Evolutionary conservation across 2,797 vertebrate species (phyloP).

Genomic region (Salmo trutta): DNA sequence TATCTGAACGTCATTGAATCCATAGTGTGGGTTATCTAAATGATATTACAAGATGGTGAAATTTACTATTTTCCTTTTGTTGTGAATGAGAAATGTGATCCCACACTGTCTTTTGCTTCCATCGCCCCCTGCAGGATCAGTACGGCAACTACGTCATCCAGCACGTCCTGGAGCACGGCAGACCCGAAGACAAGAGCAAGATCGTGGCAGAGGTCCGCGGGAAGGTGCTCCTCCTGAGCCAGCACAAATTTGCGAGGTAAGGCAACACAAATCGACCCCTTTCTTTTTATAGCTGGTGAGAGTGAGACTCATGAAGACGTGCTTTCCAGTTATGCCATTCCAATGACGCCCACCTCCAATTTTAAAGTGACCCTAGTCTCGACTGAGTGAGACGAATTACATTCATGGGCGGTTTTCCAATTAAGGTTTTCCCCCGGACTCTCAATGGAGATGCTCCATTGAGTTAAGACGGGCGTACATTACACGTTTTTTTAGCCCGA

Average conservation of each 20-base stretch:
- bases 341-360: too few relatives aligned
- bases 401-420: too few relatives aligned
- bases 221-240: constrained; percentile 94
- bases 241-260: constrained; percentile 99
- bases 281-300: neutral
- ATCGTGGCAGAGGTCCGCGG: constrained; percentile 96
- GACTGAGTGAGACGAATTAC: too few relatives aligned
- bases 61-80: neutral
- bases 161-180: constrained; percentile 94
- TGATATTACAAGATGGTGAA: neutral
- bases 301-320: neutral
- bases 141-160: constrained; percentile 99
- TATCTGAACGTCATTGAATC: too few relatives aligned
- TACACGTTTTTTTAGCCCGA: too few relatives aligned
- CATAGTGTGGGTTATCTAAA: neutral
- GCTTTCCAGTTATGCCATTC: too few relatives aligned
- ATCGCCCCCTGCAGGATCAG: constrained; percentile 84
- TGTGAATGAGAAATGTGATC: neutral
- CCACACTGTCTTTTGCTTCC: neutral
- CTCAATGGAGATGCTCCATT: too few relatives aligned
- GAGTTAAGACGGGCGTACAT: too few relatives aligned
- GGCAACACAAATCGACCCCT: neutral
- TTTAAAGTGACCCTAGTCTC: too few relatives aligned
- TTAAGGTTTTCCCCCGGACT: too few relatives aligned
- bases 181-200: constrained; percentile 97